phyloP scores from a whole-genome alignment of 2,113 vertebrate genomes.

The Podarcis cretensis region DNA sequence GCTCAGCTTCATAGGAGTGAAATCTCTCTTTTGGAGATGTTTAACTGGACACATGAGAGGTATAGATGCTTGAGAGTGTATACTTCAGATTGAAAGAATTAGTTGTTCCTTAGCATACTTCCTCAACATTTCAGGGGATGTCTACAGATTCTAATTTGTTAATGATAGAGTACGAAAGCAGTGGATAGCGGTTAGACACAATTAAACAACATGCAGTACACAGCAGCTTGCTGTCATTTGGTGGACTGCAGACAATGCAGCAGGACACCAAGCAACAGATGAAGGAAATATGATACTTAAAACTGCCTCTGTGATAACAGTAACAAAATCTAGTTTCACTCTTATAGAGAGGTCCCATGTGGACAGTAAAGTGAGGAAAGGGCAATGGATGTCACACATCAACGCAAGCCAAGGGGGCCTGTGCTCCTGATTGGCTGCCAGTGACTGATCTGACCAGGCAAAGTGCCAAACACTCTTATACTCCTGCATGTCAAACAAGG shows the following conservation, averaged over 20 bases:
- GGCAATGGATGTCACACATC: neutral
- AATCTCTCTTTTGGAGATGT: neutral
- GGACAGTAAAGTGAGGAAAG: constrained; percentile 39
- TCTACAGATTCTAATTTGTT: neutral
- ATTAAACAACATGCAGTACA: neutral
- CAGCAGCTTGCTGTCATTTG: neutral
- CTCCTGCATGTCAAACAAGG: neutral
- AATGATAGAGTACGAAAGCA: neutral
- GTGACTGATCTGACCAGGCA: constrained; percentile 11
- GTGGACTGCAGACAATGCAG: neutral
- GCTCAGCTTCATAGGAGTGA: neutral
- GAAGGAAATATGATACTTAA: neutral
- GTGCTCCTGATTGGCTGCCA: constrained; percentile 16
- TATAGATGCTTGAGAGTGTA: neutral
- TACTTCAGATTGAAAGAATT: neutral
- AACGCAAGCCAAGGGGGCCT: neutral
- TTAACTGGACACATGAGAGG: neutral
- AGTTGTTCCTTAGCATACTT: neutral
- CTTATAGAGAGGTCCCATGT: neutral
- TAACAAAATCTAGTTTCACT: neutral
- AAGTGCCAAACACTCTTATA: neutral
- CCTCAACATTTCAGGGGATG: neutral
- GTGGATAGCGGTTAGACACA: neutral
- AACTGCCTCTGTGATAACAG: neutral
- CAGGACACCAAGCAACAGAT: neutral